These are phyloP conservation scores for Ophioderma brevispina DNA, from an alignment of 35 echinoderm and acorn worm genomes.

Conservation along the genomic window DNA sequence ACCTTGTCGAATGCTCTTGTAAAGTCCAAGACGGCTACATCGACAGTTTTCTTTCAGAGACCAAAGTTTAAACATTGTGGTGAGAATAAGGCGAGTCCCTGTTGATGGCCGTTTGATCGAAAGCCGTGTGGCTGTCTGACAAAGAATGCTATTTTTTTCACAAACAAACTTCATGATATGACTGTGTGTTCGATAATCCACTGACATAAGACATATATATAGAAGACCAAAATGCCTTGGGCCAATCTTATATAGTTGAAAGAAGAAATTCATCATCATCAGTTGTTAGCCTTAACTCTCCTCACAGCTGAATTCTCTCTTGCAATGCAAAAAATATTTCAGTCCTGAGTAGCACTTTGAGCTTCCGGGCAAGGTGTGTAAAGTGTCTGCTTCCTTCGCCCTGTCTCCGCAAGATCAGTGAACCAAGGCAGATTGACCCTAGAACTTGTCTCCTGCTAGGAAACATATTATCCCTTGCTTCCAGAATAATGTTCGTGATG, in stretches of 20 bases:
- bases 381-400: conserved; percentile 6
- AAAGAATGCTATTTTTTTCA: too few relatives aligned
- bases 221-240: conserved; percentile 23
- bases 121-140: too few relatives aligned
- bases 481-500: neutral
- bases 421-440: conserved; percentile 33
- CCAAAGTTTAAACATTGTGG: too few relatives aligned
- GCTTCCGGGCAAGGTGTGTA: conserved; percentile 15
- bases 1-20: too few relatives aligned
- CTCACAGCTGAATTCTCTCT: neutral
- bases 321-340: conserved; percentile 10
- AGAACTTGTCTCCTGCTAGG: conserved; percentile 2
- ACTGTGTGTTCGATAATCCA: conserved; percentile 25
- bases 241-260: conserved; percentile 27
- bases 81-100: too few relatives aligned
- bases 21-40: too few relatives aligned
- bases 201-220: conserved; percentile 6
- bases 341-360: neutral
- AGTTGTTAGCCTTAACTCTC: conserved; percentile 24
- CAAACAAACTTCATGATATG: too few relatives aligned
- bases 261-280: neutral
- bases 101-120: too few relatives aligned
- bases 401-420: neutral
- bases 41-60: too few relatives aligned
- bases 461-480: conserved; percentile 23